A percentile compares a stretch with the other conserved stretches of the same genome.
Evolutionary conservation across 1,140 invertebrate species (phyloP).

Genomic region (Littorina saxatilis): DNA sequence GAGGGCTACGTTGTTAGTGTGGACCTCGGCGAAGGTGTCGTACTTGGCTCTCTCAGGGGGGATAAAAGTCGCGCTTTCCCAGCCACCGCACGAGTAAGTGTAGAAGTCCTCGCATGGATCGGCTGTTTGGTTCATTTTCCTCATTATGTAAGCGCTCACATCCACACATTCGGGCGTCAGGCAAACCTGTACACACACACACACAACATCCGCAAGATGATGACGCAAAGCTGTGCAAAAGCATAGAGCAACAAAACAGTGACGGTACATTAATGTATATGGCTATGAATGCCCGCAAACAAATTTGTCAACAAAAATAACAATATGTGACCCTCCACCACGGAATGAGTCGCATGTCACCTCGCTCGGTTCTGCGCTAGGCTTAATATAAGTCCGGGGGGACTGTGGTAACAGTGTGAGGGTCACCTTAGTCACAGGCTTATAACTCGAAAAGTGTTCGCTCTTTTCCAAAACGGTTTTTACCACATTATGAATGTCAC

Average conservation of each 20-base stretch:
- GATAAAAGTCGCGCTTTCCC: constrained; percentile 48
- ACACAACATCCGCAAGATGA: background rate
- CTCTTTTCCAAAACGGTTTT: no score
- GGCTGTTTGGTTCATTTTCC: constrained; percentile 77
- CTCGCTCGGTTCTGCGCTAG: no score
- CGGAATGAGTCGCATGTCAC: no score
- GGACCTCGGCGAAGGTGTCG: constrained; percentile 45
- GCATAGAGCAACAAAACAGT: background rate
- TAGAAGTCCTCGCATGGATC: constrained; percentile 97
- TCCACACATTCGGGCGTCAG: constrained; percentile 54
- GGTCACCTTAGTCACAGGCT: no score
- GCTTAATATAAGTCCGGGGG: no score
- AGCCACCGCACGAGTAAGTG: constrained; percentile 86
- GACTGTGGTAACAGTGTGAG: no score
- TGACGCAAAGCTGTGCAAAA: background rate
- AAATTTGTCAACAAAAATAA: no score
- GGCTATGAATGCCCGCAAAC: no score
- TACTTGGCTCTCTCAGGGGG: constrained; percentile 50
- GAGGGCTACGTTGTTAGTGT: constrained; percentile 49
- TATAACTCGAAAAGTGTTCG: no score
- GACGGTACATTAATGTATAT: background rate
- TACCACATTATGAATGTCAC: no score
- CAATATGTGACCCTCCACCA: no score
- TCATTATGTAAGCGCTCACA: constrained; percentile 70
- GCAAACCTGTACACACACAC: constrained; percentile 43